Percentiles rank a stretch among this genome's conserved stretches.
These are phyloP conservation scores for Chlorospingus semifuscus DNA, from an alignment of 2,797 vertebrate genomes.

Conservation along the genomic window DNA sequence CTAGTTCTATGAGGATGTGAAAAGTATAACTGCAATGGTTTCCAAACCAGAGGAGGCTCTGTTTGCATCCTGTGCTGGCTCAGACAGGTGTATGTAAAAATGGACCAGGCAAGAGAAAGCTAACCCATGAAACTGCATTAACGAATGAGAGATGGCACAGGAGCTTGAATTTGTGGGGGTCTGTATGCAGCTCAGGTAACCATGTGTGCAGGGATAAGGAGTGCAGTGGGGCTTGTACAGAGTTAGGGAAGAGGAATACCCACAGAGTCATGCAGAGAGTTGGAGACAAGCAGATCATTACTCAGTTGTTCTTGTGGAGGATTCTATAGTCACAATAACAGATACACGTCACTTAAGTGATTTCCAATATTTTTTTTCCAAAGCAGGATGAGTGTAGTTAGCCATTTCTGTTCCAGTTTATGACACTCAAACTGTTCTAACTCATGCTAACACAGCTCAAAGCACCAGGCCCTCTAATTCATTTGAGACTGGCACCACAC, in stretches of 20 bases:
- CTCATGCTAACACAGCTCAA: neutral
- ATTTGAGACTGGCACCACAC: neutral
- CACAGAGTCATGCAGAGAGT: fast-evolving
- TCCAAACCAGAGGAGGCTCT: neutral
- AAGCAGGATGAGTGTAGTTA: neutral
- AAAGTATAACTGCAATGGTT: neutral
- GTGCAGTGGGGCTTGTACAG: neutral
- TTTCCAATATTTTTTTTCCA: neutral
- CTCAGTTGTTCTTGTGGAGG: neutral
- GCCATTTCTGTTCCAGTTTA: neutral
- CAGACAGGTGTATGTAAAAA: neutral
- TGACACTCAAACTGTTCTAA: neutral
- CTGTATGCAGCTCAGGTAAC: neutral
- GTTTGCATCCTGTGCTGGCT: neutral
- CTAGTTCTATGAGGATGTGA: neutral
- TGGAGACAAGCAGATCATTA: neutral
- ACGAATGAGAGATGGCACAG: neutral
- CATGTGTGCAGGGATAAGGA: fast-evolving
- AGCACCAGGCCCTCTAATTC: neutral
- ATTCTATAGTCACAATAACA: neutral
- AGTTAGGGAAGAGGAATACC: neutral
- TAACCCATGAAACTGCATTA: neutral
- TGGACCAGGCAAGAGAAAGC: neutral
- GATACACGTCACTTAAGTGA: neutral
- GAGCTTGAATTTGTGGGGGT: neutral